Evolutionary conservation across 2,888 invertebrate genomes (phyloP).

Genomic region (Andrena flavipes): DNA sequence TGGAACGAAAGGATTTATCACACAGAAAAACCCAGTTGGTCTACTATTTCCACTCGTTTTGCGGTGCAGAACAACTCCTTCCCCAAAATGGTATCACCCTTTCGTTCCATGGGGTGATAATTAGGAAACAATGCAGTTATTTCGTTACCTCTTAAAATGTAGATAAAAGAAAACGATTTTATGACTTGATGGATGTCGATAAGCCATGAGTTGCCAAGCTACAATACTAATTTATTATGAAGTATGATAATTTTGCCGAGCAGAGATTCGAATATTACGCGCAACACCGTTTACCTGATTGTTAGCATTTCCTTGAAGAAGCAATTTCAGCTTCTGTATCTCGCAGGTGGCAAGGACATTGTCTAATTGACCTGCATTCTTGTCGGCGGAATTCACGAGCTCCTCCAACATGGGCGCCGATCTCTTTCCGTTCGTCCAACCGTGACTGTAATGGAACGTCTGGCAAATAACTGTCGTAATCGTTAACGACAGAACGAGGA

Average conservation of each 20-base stretch:
- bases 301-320: slow-evolving; percentile 86
- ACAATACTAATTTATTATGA: not conserved
- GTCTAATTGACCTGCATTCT: slow-evolving; percentile 48
- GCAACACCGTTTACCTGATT: slow-evolving; percentile 82
- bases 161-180: not conserved
- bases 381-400: slow-evolving; percentile 10
- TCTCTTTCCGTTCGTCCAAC: slow-evolving; percentile 92
- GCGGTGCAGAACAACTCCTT: too few relatives aligned
- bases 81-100: too few relatives aligned
- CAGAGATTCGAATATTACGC: slow-evolving; percentile 1
- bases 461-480: slow-evolving; percentile 87
- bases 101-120: too few relatives aligned
- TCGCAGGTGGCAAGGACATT: slow-evolving; percentile 84
- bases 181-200: not conserved
- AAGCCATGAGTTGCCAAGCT: not conserved
- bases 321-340: slow-evolving; percentile 85
- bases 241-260: not conserved
- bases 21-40: too few relatives aligned
- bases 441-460: slow-evolving; percentile 92
- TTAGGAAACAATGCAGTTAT: too few relatives aligned
- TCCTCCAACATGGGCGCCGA: slow-evolving; percentile 57
- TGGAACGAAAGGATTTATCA: too few relatives aligned
- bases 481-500: slow-evolving; percentile 83
- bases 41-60: too few relatives aligned
- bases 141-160: too few relatives aligned